Conservation (phyloP, 2,888 invertebrate genomes). For the Chaetoderma sp. region DNA sequence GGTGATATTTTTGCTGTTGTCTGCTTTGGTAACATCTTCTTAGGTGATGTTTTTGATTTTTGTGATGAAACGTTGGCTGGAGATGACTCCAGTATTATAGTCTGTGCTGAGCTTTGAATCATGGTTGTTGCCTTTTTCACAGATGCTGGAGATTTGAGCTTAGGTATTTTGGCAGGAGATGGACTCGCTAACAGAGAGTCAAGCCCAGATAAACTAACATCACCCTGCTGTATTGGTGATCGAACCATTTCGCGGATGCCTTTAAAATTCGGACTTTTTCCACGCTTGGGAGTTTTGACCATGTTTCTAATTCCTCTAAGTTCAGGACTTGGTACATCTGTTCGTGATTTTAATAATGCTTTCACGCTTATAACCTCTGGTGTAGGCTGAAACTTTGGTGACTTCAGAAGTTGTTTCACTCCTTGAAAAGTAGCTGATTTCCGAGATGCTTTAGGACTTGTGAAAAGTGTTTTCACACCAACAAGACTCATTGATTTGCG, state of each 20-base stretch:
- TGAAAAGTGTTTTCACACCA: conserved; percentile 48
- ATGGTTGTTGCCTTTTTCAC: background rate
- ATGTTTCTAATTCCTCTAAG: conserved; percentile 3
- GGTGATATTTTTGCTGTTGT: background rate
- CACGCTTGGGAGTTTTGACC: background rate
- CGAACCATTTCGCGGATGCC: conserved; percentile 37
- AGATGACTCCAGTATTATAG: too few species aligned
- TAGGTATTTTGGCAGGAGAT: background rate
- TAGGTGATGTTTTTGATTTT: background rate
- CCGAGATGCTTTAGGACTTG: conserved; percentile 18
- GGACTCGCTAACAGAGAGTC: conserved; percentile 30
- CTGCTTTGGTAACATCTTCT: background rate
- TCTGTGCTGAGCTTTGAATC: too few species aligned
- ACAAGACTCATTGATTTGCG: conserved; percentile 42
- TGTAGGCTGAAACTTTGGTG: background rate
- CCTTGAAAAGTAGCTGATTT: background rate
- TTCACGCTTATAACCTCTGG: conserved; percentile 20
- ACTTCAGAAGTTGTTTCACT: background rate
- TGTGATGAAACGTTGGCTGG: background rate
- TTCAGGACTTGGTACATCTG: background rate
- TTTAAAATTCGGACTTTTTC: conserved; percentile 14
- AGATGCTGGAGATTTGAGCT: background rate
- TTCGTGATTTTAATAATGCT: conserved; percentile 30
- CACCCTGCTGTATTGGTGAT: conserved; percentile 34
- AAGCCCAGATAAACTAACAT: conserved; percentile 37